phyloP scores from a whole-genome alignment of 2,888 invertebrate species.

The Anagyrus pseudococci region DNA sequence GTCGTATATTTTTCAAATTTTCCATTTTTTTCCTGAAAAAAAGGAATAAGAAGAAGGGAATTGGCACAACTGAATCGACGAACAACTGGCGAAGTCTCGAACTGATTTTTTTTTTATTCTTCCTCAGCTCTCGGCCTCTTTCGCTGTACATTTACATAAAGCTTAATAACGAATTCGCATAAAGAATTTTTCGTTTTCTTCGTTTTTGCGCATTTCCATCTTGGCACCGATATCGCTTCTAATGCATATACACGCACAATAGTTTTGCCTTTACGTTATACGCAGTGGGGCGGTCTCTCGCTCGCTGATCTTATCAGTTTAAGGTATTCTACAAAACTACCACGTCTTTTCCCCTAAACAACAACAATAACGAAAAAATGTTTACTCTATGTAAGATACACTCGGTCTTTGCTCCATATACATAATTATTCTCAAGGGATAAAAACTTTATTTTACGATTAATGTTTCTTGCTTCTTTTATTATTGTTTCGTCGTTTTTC shows the following conservation, averaged over 20 bases:
- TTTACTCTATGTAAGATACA: conserved; percentile 37
- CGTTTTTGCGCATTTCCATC: conserved; percentile 4
- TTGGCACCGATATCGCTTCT: too few relatives aligned
- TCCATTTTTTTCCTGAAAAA: conserved; percentile 16
- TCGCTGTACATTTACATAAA: conserved; percentile 34
- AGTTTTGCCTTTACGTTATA: conserved; percentile 19
- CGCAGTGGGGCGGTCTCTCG: too few relatives aligned
- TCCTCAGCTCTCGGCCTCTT: conserved; percentile 2
- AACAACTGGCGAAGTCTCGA: conserved; percentile 27
- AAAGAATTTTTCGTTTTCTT: too few relatives aligned
- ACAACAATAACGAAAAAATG: conserved; percentile 30
- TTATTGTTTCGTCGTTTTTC: conserved; percentile 4
- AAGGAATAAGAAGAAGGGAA: conserved; percentile 3
- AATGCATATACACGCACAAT: too few relatives aligned
- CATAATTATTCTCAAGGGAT: conserved; percentile 11
- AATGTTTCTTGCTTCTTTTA: conserved; percentile 4
- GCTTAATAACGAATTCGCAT: too few relatives aligned
- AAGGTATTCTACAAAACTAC: conserved; percentile 19
- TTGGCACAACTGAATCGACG: conserved; percentile 38
- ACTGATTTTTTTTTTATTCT: too few relatives aligned
- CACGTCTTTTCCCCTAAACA: conserved; percentile 14
- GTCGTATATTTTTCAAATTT: too few relatives aligned
- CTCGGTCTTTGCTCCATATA: not conserved
- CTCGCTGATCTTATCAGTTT: too few relatives aligned
- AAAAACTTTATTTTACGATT: conserved; percentile 3